Evolutionary conservation across 2,888 invertebrate species (phyloP).

Genomic region (Ceramica pisi): DNA sequence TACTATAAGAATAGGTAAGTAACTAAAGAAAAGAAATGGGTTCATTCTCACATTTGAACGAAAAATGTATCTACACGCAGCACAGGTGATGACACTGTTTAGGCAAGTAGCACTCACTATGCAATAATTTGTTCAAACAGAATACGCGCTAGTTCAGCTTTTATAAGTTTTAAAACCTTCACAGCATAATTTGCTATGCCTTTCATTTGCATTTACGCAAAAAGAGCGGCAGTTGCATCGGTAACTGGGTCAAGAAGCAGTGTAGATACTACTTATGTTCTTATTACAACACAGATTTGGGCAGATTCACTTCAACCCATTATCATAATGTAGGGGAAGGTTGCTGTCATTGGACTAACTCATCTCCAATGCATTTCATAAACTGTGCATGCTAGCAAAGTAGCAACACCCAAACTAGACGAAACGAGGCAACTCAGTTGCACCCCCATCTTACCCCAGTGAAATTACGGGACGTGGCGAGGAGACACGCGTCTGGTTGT

Average conservation of each 20-base stretch:
- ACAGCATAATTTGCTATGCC: constrained; percentile 64
- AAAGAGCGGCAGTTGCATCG: constrained; percentile 57
- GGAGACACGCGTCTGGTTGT: too few species aligned
- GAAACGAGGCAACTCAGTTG: too few species aligned
- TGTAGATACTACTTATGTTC: constrained; percentile 28
- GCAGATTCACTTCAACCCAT: constrained; percentile 51
- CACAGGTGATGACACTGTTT: too few species aligned
- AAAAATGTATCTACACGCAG: neutral
- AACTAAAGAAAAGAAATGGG: neutral
- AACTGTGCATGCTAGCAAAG: too few species aligned
- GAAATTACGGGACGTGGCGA: too few species aligned
- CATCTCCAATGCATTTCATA: too few species aligned
- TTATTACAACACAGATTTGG: constrained; percentile 60
- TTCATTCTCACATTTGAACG: neutral
- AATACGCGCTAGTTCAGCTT: constrained; percentile 28
- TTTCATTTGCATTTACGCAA: constrained; percentile 81
- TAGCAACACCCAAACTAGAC: too few species aligned
- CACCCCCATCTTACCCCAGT: too few species aligned
- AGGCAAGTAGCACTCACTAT: neutral
- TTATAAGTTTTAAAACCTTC: constrained; percentile 68
- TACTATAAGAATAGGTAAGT: too few species aligned
- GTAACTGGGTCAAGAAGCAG: constrained; percentile 74
- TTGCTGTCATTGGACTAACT: too few species aligned
- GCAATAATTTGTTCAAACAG: constrained; percentile 12
- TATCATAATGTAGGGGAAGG: constrained; percentile 18